Evolutionary conservation across 2,797 vertebrate species (phyloP).

Genomic region (Tamandua tetradactyla): DNA sequence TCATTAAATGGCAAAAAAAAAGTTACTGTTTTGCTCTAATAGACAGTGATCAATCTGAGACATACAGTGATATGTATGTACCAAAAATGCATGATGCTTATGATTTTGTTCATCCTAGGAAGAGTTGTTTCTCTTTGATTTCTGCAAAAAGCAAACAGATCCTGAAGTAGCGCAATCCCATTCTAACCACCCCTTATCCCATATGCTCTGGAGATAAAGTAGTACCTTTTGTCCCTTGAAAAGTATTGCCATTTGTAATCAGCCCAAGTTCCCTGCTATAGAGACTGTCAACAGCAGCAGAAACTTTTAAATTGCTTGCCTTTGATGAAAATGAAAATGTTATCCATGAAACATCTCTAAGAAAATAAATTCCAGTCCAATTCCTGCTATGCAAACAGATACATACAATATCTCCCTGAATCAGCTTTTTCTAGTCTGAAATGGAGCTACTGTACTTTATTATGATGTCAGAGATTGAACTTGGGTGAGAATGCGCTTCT

Average conservation of each 20-base stretch:
- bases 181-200: background rate
- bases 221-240: slow-evolving; percentile 8
- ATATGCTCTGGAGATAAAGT: background rate
- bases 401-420: slow-evolving; percentile 54
- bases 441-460: slow-evolving; percentile 57
- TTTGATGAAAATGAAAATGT: slow-evolving; percentile 69
- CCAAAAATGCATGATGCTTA: background rate
- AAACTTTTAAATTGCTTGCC: slow-evolving; percentile 62
- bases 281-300: slow-evolving; percentile 26
- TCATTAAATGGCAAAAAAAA: background rate
- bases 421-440: slow-evolving; percentile 60
- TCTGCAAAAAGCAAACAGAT: background rate
- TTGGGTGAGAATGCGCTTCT: slow-evolving; percentile 26
- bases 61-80: background rate
- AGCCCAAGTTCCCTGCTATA: background rate
- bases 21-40: background rate
- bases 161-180: background rate
- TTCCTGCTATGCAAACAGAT: slow-evolving; percentile 62
- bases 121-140: slow-evolving; percentile 35
- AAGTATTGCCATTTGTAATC: slow-evolving; percentile 47
- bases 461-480: slow-evolving; percentile 62
- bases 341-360: slow-evolving; percentile 60
- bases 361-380: slow-evolving; percentile 59
- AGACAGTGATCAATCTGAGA: slow-evolving; percentile 12
- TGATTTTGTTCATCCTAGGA: background rate